Conservation (phyloP, 2,113 vertebrate genomes). For the Micronisus gabar region DNA sequence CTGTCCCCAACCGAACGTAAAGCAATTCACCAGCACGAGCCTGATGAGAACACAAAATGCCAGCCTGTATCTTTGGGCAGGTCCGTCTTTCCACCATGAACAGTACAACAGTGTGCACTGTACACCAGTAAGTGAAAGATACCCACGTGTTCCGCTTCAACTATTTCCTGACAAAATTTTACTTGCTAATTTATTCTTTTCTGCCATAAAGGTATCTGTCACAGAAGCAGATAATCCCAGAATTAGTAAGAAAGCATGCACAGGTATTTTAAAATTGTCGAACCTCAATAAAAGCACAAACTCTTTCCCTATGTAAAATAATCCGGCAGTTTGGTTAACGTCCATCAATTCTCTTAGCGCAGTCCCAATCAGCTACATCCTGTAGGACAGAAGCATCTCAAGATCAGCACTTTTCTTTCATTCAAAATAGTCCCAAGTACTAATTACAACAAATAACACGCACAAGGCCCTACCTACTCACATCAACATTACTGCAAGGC, state of each 20-base stretch:
- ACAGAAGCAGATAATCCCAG: not conserved
- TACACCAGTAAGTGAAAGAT: fast-evolving
- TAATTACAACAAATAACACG: not conserved
- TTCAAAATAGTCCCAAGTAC: not conserved
- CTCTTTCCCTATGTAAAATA: not conserved
- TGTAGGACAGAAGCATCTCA: not conserved
- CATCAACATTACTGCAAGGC: not conserved
- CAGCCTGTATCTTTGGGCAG: not conserved
- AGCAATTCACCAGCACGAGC: not conserved
- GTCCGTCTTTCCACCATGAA: fast-evolving
- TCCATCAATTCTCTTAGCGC: not conserved
- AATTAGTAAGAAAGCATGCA: fast-evolving
- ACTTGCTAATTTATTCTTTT: not conserved
- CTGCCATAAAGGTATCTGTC: fast-evolving
- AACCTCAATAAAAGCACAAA: not conserved
- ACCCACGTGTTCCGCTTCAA: fast-evolving
- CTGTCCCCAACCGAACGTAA: fast-evolving
- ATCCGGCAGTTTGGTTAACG: not conserved
- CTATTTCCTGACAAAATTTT: not conserved
- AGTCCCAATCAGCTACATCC: not conserved
- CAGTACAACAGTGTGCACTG: fast-evolving
- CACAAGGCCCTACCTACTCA: not conserved
- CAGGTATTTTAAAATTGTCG: not conserved
- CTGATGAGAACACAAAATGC: not conserved
- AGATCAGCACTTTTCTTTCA: not conserved